These are phyloP conservation scores for Philopedon plagiatum DNA, from an alignment of 2,888 invertebrate genomes.

Conservation along the genomic window DNA sequence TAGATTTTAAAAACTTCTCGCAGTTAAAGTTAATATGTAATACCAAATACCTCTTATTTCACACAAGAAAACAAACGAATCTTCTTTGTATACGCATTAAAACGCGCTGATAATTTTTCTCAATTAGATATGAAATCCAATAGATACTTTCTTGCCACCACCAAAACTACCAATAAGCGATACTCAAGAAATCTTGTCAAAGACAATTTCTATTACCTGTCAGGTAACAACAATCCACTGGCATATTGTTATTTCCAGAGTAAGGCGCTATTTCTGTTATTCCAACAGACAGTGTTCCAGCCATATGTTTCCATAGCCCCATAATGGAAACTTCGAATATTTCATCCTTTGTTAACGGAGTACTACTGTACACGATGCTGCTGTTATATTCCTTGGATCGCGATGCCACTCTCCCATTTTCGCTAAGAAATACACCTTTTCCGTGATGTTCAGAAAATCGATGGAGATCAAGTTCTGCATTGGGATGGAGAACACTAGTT, in stretches of 20 bases:
- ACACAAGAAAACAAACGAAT: too few relatives aligned
- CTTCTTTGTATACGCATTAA: too few relatives aligned
- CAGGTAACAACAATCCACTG: slow-evolving; percentile 80
- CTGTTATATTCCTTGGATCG: slow-evolving; percentile 71
- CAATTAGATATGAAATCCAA: too few relatives aligned
- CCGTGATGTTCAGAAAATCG: slow-evolving; percentile 77
- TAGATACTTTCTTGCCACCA: too few relatives aligned
- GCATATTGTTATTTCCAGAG: slow-evolving; percentile 76
- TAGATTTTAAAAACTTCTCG: too few relatives aligned
- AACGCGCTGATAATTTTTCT: too few relatives aligned
- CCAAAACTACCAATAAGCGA: too few relatives aligned
- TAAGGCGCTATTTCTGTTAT: slow-evolving; percentile 76
- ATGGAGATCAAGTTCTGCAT: slow-evolving; percentile 65
- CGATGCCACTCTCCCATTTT: slow-evolving; percentile 71
- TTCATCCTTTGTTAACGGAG: slow-evolving; percentile 81
- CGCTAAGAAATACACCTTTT: slow-evolving; percentile 78
- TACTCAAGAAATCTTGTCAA: too few relatives aligned
- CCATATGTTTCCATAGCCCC: slow-evolving; percentile 75
- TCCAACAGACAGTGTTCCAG: slow-evolving; percentile 83
- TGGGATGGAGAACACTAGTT: slow-evolving; percentile 60
- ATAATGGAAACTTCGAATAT: slow-evolving; percentile 84
- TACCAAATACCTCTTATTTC: too few relatives aligned
- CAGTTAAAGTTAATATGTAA: too few relatives aligned
- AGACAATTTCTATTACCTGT: too few relatives aligned
- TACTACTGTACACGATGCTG: slow-evolving; percentile 79